Conservation (phyloP, 2,113 vertebrate genomes). For the Rhinopithecus roxellana region DNA sequence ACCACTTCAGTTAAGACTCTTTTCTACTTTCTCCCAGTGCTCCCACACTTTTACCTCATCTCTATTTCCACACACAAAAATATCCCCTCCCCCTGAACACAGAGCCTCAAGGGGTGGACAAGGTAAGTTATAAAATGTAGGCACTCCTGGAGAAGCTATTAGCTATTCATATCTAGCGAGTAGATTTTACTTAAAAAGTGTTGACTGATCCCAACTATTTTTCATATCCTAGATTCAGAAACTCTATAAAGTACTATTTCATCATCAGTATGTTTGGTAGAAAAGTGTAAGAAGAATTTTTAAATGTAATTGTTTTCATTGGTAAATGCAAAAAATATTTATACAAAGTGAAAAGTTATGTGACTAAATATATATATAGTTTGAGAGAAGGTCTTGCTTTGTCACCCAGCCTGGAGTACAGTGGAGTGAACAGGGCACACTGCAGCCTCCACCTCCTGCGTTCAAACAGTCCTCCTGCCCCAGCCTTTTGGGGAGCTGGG, state of each 20-base stretch:
- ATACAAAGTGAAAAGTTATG: not conserved
- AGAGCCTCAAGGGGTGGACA: not conserved
- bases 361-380: not conserved
- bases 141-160: not conserved
- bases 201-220: not conserved
- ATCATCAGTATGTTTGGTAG: not conserved
- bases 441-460: not conserved
- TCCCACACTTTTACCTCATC: not conserved
- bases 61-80: not conserved
- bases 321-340: not conserved
- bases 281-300: not conserved
- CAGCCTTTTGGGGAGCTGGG: not conserved
- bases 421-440: not conserved
- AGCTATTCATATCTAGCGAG: not conserved
- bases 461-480: not conserved
- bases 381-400: not conserved
- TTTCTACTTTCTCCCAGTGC: not conserved
- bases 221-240: constrained; percentile 20
- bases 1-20: not conserved
- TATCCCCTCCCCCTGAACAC: not conserved
- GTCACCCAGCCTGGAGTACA: not conserved
- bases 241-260: not conserved
- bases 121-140: not conserved
- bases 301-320: not conserved
- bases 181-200: not conserved